Base-by-base conservation (phyloP, 2,113 vertebrate genomes). In the Tautogolabrus adspersus region DNA sequence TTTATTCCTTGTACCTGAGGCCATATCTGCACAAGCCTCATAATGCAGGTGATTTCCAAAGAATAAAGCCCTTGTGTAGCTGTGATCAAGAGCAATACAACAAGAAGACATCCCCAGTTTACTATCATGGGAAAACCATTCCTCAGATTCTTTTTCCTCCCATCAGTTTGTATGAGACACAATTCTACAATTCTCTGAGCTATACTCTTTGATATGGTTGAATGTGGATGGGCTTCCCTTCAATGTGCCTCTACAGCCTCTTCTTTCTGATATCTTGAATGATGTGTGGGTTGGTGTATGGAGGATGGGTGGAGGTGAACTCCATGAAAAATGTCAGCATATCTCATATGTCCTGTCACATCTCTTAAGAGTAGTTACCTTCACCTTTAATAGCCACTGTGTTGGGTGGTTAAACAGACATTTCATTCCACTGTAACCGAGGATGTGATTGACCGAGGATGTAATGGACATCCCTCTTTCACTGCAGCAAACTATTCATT, bases 241-340 rank as follows among this genome's bases (percentile, higher is more conserved):
- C 52, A 18, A 49, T 22, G 9, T 52, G 9, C 70, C 65, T 55
- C 16, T 15, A 21, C 34, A 58, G 44, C 46, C 21, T 54, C 51
- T 51, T 38, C 11, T 5, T 60, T 30, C 34, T 51, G 63, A 67
- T 77, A 62, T 67, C 44, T 73, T 9, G 9, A 19, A 30, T 37
- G 54, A 10, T 3, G 16, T 72, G 77, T 81, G 66, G 42, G 46
- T 68, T 60, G 58, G 51, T 19, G 47, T 18, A 59, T 3, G 6
- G 55, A 37, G 23, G 19, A 22, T 49, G 54, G 44, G 16, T 9
- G 19, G 6, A 47, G 63, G 49, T n/a, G 23, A 47, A 40, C 18
- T 23, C 13, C 13, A 49, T 44, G 66, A 37, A 30, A 72, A 57
- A 82, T 68, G 72, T 88, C 72, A 71, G 67, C 63, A 75, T 63